Evolutionary conservation across 1,140 invertebrate species (phyloP).

Genomic region (Drosophila nebulosa): DNA sequence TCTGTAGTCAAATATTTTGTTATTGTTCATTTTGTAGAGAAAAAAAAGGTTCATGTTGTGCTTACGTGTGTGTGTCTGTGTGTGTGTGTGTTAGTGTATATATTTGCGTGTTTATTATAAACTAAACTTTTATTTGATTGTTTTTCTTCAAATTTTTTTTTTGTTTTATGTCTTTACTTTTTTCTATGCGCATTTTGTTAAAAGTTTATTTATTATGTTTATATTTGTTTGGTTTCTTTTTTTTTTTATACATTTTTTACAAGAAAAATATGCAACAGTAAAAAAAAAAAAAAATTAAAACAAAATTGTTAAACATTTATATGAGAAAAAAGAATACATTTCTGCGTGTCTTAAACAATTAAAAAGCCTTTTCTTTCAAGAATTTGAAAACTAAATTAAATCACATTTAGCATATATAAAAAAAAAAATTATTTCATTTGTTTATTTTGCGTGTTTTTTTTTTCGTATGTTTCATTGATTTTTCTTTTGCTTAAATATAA

Average conservation of each 20-base stretch:
- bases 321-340: slow-evolving; percentile 31
- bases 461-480: slow-evolving; percentile 3
- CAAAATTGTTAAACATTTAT: slow-evolving; percentile 9
- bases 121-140: neutral
- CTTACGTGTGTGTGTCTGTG: neutral
- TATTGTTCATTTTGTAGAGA: neutral
- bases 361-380: slow-evolving; percentile 64
- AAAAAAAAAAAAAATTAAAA: slow-evolving; percentile 35
- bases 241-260: slow-evolving; percentile 53
- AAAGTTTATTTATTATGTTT: neutral
- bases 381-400: slow-evolving; percentile 70
- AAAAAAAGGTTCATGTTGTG: neutral
- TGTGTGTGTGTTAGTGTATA: neutral
- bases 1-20: neutral
- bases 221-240: slow-evolving; percentile 4
- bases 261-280: neutral
- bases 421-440: slow-evolving; percentile 25
- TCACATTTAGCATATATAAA: slow-evolving; percentile 68
- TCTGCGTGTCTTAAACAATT: slow-evolving; percentile 50
- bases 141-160: neutral
- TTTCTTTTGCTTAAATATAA: slow-evolving; percentile 4
- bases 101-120: neutral
- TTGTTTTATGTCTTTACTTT: neutral
- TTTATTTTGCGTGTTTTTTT: slow-evolving; percentile 2
- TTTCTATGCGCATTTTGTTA: neutral